These are phyloP conservation scores for Macaca mulatta DNA, from an alignment of 2,113 vertebrate species.

Conservation along the genomic window DNA sequence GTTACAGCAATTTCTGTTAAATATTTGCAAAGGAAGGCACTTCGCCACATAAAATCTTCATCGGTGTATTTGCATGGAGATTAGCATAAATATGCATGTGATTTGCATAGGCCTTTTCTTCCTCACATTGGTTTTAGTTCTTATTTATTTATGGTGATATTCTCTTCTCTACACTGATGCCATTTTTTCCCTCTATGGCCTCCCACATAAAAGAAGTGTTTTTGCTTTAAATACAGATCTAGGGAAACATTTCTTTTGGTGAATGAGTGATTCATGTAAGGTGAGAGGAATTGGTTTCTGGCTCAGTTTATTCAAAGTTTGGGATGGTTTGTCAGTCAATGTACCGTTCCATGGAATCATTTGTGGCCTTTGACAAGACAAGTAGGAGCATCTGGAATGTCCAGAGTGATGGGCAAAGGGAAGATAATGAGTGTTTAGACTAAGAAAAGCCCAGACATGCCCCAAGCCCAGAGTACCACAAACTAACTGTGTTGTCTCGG, in stretches of 20 bases:
- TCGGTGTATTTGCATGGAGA: constrained; percentile 21
- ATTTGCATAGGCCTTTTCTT: constrained; percentile 20
- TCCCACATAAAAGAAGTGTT: background rate
- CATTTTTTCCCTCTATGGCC: background rate
- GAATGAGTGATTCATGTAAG: background rate
- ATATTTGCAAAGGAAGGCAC: constrained; percentile 9
- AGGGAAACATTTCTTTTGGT: constrained; percentile 11
- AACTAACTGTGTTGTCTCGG: background rate
- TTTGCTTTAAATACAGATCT: constrained; percentile 4
- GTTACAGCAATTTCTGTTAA: background rate
- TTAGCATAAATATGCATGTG: constrained; percentile 56
- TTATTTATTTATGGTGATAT: constrained; percentile 57
- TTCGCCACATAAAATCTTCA: background rate
- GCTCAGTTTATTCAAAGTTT: background rate
- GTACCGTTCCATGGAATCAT: background rate
- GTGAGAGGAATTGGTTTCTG: background rate
- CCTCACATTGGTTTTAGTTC: constrained; percentile 44
- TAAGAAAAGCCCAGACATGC: background rate
- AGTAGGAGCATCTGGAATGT: background rate
- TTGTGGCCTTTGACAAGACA: background rate
- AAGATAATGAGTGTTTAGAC: background rate
- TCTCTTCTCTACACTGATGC: background rate
- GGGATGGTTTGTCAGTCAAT: background rate
- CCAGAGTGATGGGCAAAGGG: background rate
- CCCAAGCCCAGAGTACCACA: background rate